Base-by-base conservation (phyloP, 1,140 invertebrate genomes). In the Scaptomyza montana region DNA sequence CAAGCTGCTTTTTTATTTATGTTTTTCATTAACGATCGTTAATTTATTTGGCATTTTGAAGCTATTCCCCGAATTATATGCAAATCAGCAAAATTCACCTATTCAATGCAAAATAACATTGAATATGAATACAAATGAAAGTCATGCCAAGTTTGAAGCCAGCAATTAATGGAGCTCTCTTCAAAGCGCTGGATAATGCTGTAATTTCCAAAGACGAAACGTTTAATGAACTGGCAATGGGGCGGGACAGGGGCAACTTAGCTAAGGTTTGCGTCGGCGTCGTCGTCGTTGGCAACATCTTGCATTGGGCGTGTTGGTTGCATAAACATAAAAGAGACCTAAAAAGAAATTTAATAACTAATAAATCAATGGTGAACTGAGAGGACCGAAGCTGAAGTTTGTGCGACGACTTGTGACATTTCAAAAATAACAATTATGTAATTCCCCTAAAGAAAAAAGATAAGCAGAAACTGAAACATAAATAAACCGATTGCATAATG, bases 401-500 rank as follows among this genome's bases (percentile, higher is more conserved):
- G 49, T 46, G 51, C 46, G 47, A 7, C 46, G 45, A 64, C 69
- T 85, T 85, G 80, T 85, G 80, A 85, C 80, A 85, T 85, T 86
- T 85, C 74, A 74, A 85, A 86, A 69, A 80, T 67, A 70, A 68
- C 72, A 84, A 65, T 85, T 86, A 85, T 85, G 74, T 84, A 85
- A 85, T 85, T 86, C 80, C 51, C 51, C 41, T 46, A 50, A 30
- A 30, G 30, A 12, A 50, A 50, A 62, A 55, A 53, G 25, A 54
- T 47, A 25, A 56, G 67, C 39, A 51, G 43, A 54, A 61, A 43
- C 39, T n/a, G 12, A 51, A 65, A 67, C 36, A 67, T 76, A 53
- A 77, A 82, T 68, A 68, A 76, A 56, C 45, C 51, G 72, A 63
- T 85, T 84, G 77, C 73, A 72, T 84, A 84, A 84, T 39, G 8